Conservation (phyloP, 2,797 vertebrate species). For the Oceanodroma leucorhoa region DNA sequence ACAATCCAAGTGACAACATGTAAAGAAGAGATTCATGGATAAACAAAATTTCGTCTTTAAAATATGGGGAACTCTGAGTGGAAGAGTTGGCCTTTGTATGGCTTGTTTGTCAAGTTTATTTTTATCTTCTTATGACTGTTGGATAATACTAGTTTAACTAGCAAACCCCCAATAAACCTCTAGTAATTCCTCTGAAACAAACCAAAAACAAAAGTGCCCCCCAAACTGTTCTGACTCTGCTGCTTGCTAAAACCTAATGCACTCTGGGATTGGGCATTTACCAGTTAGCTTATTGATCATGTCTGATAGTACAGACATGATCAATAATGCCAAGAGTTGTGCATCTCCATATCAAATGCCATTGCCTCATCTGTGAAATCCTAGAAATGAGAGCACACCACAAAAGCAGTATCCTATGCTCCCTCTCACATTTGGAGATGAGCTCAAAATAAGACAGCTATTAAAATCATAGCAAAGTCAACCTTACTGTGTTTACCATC, state of each 20-base stretch:
- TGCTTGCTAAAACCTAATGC: not conserved
- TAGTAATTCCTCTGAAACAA: not conserved
- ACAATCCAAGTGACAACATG: not conserved
- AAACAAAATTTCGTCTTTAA: not conserved
- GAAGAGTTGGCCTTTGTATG: not conserved
- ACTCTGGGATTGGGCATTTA: not conserved
- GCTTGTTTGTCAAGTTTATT: not conserved
- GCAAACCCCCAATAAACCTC: fast-evolving
- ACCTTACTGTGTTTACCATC: not conserved
- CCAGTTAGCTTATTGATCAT: not conserved
- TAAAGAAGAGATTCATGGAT: not conserved
- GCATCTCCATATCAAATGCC: not conserved
- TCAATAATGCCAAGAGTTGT: constrained; percentile 9
- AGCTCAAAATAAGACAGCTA: not conserved
- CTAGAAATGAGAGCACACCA: not conserved
- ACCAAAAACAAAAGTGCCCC: not conserved
- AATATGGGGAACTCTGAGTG: not conserved
- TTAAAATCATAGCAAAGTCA: not conserved
- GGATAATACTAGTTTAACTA: not conserved
- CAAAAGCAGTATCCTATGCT: not conserved
- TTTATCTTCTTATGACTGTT: not conserved
- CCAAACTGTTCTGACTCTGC: not conserved
- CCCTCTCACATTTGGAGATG: not conserved
- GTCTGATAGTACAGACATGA: constrained; percentile 3
- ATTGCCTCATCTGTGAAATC: not conserved